Evolutionary conservation across 1,140 invertebrate genomes (phyloP), one percentile per base, ranked within the genome.

Genomic region (Subanguina moxae): DNA sequence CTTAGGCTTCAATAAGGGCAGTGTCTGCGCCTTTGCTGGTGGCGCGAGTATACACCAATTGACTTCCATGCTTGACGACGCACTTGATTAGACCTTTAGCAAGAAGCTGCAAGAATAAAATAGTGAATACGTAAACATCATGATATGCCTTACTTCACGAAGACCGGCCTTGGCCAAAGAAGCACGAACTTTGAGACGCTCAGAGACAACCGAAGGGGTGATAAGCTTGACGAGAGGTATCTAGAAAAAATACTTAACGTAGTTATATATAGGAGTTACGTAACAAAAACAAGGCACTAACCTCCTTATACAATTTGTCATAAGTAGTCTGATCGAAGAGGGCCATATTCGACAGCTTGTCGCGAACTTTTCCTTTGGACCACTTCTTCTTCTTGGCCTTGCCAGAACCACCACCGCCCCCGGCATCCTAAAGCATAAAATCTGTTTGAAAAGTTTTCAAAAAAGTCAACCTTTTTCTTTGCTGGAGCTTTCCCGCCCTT

Each of bases 351-450:
- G 97, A 97, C 82, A 99, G 88, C 88, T 99, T 98, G 84, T 99
- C 96, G 83, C 95, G 89, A 72, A 96, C 92, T 90, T 99, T 97
- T 90, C 94, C 94, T 88, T 97, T 97, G 70, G 93, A 97, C 94
- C 94, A 97, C 91, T 97, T 97, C 93, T 97, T 97, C 88, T 97
- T 97, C 84, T 96, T 96, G 80, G 93, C 93, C 86, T 94, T 94
- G 70, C 93, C 93, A 80, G 93, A 93, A 80, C 90, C 90, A 64
- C 83, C 83, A 85, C 93, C 93, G 85, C 97, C 93, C 86, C 95
- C 95, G 48, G 48, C 48, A 19, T 52, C n/a, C 23, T 52, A 21
- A 15, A 19, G 17, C 1, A 52, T 21, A 3, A 52, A 52, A 21
- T 7, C 23, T 52, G 48, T 8, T 52, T 52, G 32, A 38, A 5